Conservation (phyloP, 2,888 invertebrate species). For the Meganola albula region DNA sequence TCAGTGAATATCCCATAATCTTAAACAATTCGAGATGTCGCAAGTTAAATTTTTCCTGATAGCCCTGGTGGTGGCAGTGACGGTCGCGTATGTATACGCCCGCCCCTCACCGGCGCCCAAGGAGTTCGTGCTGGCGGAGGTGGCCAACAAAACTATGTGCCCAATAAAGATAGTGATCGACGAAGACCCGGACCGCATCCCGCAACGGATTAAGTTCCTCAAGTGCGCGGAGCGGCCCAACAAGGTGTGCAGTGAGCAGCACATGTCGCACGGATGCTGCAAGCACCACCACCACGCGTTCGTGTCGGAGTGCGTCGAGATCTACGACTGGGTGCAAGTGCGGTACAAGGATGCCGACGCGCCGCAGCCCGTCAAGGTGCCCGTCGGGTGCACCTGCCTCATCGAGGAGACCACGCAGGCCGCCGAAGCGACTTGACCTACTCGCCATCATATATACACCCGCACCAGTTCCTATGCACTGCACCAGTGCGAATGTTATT, state of each 20-base stretch:
- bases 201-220: constrained; percentile 59
- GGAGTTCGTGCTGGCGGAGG: constrained; percentile 42
- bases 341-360: constrained; percentile 32
- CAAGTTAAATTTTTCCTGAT: constrained; percentile 18
- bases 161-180: constrained; percentile 51
- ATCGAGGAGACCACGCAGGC: constrained; percentile 38
- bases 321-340: constrained; percentile 61
- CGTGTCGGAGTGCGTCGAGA: constrained; percentile 59
- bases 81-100: constrained; percentile 26
- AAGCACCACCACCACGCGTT: constrained; percentile 44
- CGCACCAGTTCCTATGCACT: constrained; percentile 8
- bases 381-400: constrained; percentile 67
- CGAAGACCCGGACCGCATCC: constrained; percentile 48
- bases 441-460: constrained; percentile 1
- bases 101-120: constrained; percentile 27
- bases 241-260: constrained; percentile 44
- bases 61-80: constrained; percentile 18
- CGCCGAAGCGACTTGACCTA: constrained; percentile 19
- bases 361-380: constrained; percentile 38
- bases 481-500: constrained; percentile 23
- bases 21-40: constrained; percentile 17
- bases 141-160: constrained; percentile 56
- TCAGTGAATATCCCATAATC: constrained; percentile 4
- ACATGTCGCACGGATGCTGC: constrained; percentile 57
- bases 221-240: constrained; percentile 49